A percentile compares a stretch with the other conserved stretches of the same genome.
These are phyloP conservation scores for Nebria salina DNA, from an alignment of 2,888 invertebrate genomes.

Conservation along the genomic window DNA sequence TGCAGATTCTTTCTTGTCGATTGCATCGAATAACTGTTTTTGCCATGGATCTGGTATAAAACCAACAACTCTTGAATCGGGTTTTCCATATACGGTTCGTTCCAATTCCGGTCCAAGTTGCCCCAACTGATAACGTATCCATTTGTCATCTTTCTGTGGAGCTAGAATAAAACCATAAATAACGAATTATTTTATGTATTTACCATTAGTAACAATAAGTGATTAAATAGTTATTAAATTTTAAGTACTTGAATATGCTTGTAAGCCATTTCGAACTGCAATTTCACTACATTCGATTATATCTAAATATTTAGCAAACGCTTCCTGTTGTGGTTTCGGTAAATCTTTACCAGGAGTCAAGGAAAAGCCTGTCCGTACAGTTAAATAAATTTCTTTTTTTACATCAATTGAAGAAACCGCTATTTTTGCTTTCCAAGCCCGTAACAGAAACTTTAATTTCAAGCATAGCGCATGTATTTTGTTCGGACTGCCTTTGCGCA, in stretches of 20 bases:
- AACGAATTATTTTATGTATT: no score
- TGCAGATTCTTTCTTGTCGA: slow-evolving; percentile 58
- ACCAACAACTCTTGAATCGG: slow-evolving; percentile 48
- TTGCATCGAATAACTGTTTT: slow-evolving; percentile 56
- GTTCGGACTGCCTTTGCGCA: slow-evolving; percentile 14
- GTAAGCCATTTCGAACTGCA: slow-evolving; percentile 46
- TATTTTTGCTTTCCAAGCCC: slow-evolving; percentile 8
- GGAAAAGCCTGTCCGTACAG: slow-evolving; percentile 21
- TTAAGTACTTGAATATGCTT: slow-evolving; percentile 18
- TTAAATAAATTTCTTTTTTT: slow-evolving; percentile 36
- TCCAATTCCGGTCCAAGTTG: slow-evolving; percentile 49
- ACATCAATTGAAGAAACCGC: slow-evolving; percentile 7
- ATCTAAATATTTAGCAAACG: slow-evolving; percentile 47
- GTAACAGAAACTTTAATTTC: slow-evolving; percentile 31
- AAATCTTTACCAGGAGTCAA: slow-evolving; percentile 13
- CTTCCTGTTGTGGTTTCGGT: slow-evolving; percentile 23
- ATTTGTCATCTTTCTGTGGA: slow-evolving; percentile 27
- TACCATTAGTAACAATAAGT: no score
- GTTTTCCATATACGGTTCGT: slow-evolving; percentile 41
- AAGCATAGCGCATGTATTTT: slow-evolving; percentile 21
- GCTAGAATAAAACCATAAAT: background rate
- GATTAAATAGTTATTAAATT: background rate
- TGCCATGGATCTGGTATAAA: slow-evolving; percentile 60
- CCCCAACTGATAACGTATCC: slow-evolving; percentile 50
- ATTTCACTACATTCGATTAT: slow-evolving; percentile 48